Evolutionary conservation across 2,113 vertebrate species (phyloP).

Genomic region (Neolamprologus devosi): DNA sequence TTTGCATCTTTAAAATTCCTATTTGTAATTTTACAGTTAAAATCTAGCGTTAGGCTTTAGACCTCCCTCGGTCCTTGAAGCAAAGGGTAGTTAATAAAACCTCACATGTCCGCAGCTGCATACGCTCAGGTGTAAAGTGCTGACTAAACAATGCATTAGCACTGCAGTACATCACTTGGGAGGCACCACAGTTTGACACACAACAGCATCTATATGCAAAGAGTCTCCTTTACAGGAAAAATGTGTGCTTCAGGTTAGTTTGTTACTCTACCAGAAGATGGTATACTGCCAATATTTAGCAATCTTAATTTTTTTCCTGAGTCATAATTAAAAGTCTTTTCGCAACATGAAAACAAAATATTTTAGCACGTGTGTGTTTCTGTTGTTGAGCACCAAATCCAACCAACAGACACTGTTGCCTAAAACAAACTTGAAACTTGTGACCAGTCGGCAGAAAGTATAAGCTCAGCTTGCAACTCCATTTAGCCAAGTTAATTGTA

Average conservation of each 20-base stretch:
- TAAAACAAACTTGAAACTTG: neutral
- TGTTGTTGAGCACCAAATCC: neutral
- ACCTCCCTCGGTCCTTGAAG: neutral
- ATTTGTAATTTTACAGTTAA: neutral
- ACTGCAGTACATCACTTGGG: neutral
- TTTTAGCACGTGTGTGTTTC: rapidly evolving
- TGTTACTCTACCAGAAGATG: neutral
- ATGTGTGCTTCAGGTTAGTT: neutral
- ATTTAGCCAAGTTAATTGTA: neutral
- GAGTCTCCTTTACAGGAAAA: neutral
- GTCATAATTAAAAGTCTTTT: neutral
- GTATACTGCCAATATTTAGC: neutral
- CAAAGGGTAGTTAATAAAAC: neutral
- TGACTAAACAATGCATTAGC: neutral
- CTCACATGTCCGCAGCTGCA: neutral
- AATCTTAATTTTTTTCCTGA: neutral
- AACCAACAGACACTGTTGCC: neutral
- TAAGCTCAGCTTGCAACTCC: neutral
- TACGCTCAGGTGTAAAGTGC: neutral
- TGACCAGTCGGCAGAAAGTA: neutral
- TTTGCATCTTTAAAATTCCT: neutral
- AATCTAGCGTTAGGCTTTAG: neutral
- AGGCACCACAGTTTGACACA: neutral
- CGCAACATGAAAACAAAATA: rapidly evolving
- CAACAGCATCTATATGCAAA: neutral